Base-by-base conservation (phyloP, 1,140 invertebrate genomes). In the Nylanderia fulva region DNA sequence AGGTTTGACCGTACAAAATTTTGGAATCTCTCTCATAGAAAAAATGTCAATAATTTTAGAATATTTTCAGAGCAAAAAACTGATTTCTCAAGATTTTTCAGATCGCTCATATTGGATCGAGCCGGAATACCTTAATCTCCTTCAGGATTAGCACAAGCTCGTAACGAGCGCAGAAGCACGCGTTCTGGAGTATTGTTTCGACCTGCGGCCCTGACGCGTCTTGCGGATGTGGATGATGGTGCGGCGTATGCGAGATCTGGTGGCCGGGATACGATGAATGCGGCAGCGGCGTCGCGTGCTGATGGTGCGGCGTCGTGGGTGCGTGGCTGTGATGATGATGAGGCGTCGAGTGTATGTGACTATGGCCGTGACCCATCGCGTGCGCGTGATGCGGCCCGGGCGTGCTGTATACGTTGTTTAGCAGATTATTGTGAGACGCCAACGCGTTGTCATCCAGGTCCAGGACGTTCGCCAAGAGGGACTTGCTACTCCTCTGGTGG, bases 71-170 rank as follows among this genome's bases (percentile, higher is more conserved):
- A 52, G 2, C 3, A 2, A 2, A 15, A 7, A 74, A 56, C 21
- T 48, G 3, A 48, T 18, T 0, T 15, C 27, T 3, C 6, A 56
- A 15, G 7, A 15, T 58, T 27, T 21, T 18, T 56, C 1, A 15
- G 33, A 42, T 13, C 8, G 5, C 13, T 39, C 15, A 27, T 58
- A 18, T 27, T 9, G 18, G 24, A 45, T 52, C 27, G 1, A 13
- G n/a, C 48, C 9, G 18, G 91, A n/a, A n/a, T 92, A 97, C 96
- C 95, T 98, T 97, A 91, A 99, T 96, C 96, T 99, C 99, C 95
- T 98, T 98, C 88, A 99, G 96, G 94, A 99, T 99, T 92, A 98
- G 96, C 89, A 98, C 97, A 93, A 99, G 97, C 96, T 99, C 97
- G 92, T 98, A 97, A 95, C 98, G 97, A 90, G 97, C 96, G 93